phyloP scores from a whole-genome alignment of 2,888 invertebrate species.

The Oligia latruncula region DNA sequence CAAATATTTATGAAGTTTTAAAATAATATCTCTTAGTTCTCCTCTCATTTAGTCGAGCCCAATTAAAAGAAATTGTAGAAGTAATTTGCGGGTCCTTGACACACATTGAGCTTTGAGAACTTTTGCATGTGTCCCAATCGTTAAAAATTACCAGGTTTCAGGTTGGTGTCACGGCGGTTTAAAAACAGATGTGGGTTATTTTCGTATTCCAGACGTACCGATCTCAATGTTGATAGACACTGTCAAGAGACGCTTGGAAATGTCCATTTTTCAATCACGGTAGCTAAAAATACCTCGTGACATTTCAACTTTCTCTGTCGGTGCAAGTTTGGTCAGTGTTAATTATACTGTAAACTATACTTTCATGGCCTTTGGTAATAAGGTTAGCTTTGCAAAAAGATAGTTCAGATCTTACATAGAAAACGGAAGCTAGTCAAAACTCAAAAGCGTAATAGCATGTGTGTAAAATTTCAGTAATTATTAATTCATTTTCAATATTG shows the following conservation, averaged over 20 bases:
- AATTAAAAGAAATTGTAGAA: conserved; percentile 59
- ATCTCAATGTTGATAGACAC: conserved; percentile 67
- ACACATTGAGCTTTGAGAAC: conserved; percentile 74
- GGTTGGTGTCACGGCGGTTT: conserved; percentile 77
- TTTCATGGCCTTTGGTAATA: not conserved
- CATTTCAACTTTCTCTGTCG: conserved; percentile 11
- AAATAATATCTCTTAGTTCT: conserved; percentile 29
- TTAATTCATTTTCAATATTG: not conserved
- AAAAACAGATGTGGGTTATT: conserved; percentile 79
- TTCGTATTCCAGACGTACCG: conserved; percentile 66
- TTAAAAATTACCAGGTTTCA: conserved; percentile 75
- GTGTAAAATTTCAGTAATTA: not conserved
- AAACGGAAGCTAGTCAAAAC: not conserved
- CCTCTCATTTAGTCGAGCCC: conserved; percentile 29
- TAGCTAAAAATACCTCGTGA: conserved; percentile 28
- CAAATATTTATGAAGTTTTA: conserved; percentile 40
- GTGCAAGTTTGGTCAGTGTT: not conserved
- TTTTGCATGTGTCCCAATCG: conserved; percentile 73
- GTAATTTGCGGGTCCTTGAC: conserved; percentile 78
- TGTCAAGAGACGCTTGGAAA: conserved; percentile 50
- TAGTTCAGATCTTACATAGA: not conserved
- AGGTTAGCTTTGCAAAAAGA: not conserved
- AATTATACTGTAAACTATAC: not conserved
- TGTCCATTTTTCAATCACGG: conserved; percentile 32
- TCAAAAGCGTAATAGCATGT: not conserved